Evolutionary conservation across 2,888 invertebrate genomes (phyloP), one percentile per base, ranked within the genome.

Genomic region (Metallyticus violacea): DNA sequence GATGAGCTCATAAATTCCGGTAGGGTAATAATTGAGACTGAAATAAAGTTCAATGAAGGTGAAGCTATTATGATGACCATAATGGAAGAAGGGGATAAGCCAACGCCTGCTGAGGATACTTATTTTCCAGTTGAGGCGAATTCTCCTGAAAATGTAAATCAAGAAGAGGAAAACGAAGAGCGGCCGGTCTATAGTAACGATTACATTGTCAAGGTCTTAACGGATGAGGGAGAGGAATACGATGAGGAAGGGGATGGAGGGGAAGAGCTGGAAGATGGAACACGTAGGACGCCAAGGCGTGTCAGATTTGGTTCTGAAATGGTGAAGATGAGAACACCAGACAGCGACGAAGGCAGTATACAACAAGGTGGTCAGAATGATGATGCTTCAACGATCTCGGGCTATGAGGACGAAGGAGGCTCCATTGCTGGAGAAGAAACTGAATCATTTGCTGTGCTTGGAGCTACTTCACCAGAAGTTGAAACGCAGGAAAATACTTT

Each of bases 261-360:
- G 25, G 86, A 86, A 28, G 79, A 79, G 28, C 27, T 80, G 1
- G 85, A 85, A 25, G 29, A 82, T 28, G 82, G 85, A 5, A 76
- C 91, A 62, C 93, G 95, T 27, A 93, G 94, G 89, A 94, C 94
- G 0, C 94, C 95, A 0, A 94, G 96, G 90, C 94, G 96, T 90
- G 97, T 97, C 7, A 95, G 96, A 83, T 97, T 97, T 89, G 97
- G 97, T 5, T 97, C 97, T n/a, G 97, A 97, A 92, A 94, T 96
- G 88, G 95, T 97, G 4, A 97, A 97, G 92, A 94, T 97, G 91
- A 93, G 97, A 88, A 97, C 97, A 22, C 97, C 97, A 0, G 97
- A 97, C 89, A 97, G 96, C 91, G 97, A 88, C 29, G 85, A 85
- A 7, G 85, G 79, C n/a, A 87, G 81, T 80, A 87, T 76, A 1